Percentiles rank a stretch among this genome's conserved stretches.
Conservation (phyloP, 2,797 vertebrate species). For the Novumbra hubbsi region DNA sequence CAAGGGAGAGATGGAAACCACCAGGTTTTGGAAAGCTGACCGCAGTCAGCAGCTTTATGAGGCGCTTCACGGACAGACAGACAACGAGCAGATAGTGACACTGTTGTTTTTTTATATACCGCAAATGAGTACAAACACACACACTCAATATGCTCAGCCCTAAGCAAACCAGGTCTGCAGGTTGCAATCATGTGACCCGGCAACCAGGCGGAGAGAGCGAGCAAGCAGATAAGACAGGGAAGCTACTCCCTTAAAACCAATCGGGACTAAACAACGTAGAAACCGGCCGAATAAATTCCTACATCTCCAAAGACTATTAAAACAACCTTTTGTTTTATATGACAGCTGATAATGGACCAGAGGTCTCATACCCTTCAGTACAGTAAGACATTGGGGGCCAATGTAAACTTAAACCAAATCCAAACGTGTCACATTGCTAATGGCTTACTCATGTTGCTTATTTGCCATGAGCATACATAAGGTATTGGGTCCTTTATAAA, state of each 20-base stretch:
- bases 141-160: neutral
- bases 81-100: neutral
- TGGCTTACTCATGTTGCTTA: neutral
- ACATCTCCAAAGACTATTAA: slow-evolving; percentile 21
- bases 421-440: neutral
- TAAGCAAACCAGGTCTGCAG: neutral
- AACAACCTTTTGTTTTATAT: slow-evolving; percentile 9
- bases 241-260: slow-evolving; percentile 61
- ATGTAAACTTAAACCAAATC: neutral
- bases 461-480: neutral
- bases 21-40: neutral
- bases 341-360: slow-evolving; percentile 28
- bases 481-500: neutral
- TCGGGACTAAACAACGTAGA: slow-evolving; percentile 28
- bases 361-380: neutral
- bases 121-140: neutral
- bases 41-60: neutral
- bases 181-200: slow-evolving; percentile 19
- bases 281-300: neutral
- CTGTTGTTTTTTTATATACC: neutral
- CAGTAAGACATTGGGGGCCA: neutral
- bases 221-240: slow-evolving; percentile 34
- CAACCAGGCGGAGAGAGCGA: neutral
- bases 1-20: slow-evolving; percentile 15
- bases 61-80: neutral